Conservation (phyloP, 1,140 invertebrate genomes). For the Cotesia chilonis region DNA sequence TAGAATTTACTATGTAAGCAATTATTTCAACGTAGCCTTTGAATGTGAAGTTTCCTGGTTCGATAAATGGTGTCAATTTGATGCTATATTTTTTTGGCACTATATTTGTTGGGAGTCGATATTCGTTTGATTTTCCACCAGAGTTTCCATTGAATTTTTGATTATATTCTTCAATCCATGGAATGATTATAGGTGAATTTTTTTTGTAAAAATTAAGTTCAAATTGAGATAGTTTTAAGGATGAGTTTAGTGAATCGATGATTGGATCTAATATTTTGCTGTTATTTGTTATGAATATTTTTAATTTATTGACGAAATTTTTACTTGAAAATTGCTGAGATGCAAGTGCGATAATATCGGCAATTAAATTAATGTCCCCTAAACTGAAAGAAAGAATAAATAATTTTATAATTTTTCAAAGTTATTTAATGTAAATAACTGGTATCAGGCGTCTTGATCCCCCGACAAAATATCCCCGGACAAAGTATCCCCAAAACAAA, state of each 20-base stretch:
- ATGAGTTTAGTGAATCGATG: slow-evolving; percentile 29
- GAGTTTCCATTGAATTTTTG: not conserved
- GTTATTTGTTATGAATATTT: slow-evolving; percentile 38
- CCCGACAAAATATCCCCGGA: no score
- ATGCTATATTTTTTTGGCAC: slow-evolving; percentile 43
- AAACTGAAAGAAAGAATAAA: no score
- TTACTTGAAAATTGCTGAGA: slow-evolving; percentile 41
- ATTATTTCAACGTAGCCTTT: slow-evolving; percentile 61
- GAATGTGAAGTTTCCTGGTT: slow-evolving; percentile 62
- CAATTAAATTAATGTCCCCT: no score
- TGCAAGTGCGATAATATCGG: no score
- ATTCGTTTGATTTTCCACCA: slow-evolving; percentile 17
- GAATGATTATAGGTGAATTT: slow-evolving; percentile 24
- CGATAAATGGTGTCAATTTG: slow-evolving; percentile 26
- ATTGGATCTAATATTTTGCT: slow-evolving; percentile 13
- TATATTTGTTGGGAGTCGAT: slow-evolving; percentile 47
- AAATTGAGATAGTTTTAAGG: slow-evolving; percentile 41
- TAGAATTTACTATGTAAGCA: slow-evolving; percentile 57
- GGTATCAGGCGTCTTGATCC: no score
- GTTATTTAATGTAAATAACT: no score
- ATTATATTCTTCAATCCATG: slow-evolving; percentile 36
- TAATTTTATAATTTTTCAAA: no score
- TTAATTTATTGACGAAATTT: slow-evolving; percentile 39
- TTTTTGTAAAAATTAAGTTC: slow-evolving; percentile 43
- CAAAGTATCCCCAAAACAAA: no score